phyloP scores from a whole-genome alignment of 2,113 vertebrate genomes.

The Myotis davidii region DNA sequence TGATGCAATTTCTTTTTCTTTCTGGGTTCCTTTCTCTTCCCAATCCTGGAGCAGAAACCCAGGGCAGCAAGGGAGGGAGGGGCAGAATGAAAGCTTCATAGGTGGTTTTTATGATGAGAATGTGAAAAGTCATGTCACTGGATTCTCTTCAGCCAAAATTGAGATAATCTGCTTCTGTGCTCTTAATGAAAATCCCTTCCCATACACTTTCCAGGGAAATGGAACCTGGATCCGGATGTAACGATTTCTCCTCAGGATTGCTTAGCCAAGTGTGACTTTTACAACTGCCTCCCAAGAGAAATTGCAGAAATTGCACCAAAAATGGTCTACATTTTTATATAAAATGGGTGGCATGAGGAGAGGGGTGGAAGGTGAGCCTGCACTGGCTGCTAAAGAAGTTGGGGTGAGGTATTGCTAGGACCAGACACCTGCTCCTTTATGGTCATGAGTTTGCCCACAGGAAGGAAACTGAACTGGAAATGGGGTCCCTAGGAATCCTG shows the following conservation, averaged over 20 bases:
- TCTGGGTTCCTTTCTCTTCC: neutral
- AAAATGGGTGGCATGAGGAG: neutral
- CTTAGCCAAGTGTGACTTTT: neutral
- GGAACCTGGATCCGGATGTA: neutral
- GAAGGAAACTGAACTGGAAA: neutral
- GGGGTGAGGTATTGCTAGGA: neutral
- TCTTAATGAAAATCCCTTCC: constrained; percentile 27
- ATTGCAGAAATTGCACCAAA: neutral
- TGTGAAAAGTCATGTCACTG: constrained; percentile 1
- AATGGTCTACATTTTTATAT: neutral
- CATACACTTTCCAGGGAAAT: neutral
- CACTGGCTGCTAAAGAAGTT: neutral
- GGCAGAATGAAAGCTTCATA: neutral
- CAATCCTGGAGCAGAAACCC: neutral
- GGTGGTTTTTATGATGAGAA: neutral
- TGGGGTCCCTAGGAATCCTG: neutral
- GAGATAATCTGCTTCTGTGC: neutral
- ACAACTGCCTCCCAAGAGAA: neutral
- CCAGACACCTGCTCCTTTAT: neutral
- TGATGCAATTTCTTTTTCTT: neutral
- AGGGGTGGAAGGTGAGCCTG: neutral
- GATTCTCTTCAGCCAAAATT: constrained; percentile 1
- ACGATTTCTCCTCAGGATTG: neutral
- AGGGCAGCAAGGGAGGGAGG: too few species aligned
- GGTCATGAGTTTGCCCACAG: neutral